Percentiles rank a stretch among this genome's conserved stretches.
Conservation (phyloP, 2,797 vertebrate genomes). For the Tokudaia tokunoshimensis region DNA sequence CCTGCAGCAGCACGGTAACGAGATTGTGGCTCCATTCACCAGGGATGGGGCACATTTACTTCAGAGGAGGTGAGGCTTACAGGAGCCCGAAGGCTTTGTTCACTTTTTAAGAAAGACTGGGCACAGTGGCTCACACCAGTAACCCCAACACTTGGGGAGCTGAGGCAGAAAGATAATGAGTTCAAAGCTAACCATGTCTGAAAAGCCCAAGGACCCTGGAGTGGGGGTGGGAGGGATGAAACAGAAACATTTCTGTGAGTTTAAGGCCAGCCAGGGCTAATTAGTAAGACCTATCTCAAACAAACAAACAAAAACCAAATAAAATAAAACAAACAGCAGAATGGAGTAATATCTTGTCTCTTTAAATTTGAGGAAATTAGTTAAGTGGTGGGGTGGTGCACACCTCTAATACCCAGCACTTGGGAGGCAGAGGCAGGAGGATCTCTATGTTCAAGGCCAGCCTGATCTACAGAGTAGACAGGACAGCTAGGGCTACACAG, state of each 20-base stretch:
- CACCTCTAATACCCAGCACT: neutral
- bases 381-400: too few relatives aligned
- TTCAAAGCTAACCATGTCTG: neutral
- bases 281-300: neutral
- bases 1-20: neutral
- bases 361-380: neutral
- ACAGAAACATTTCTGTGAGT: neutral
- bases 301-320: too few relatives aligned
- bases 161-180: neutral
- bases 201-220: neutral
- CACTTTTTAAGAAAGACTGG: neutral
- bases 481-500: neutral
- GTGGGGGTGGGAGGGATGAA: neutral
- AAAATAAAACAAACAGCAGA: neutral
- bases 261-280: neutral
- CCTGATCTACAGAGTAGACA: neutral
- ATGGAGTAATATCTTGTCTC: neutral
- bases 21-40: neutral
- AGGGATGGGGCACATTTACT: neutral
- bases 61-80: constrained; percentile 17
- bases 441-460: neutral
- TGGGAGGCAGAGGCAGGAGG: neutral
- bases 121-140: neutral
- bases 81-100: neutral
- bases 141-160: neutral